phyloP scores from a whole-genome alignment of 2,113 vertebrate genomes.

The Psittacara wagleri region DNA sequence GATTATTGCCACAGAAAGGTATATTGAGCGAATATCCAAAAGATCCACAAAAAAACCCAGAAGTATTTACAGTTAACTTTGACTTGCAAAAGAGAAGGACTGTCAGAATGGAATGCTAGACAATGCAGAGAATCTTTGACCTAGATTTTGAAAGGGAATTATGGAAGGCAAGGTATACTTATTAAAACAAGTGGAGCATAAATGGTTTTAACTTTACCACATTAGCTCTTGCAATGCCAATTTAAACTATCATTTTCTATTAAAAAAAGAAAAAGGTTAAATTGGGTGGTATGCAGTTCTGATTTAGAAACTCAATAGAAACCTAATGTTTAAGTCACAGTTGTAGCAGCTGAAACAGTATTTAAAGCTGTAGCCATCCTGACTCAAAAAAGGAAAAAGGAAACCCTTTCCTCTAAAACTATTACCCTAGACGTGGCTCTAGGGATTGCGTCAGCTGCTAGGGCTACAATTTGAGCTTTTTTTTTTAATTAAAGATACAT shows the following conservation, averaged over 20 bases:
- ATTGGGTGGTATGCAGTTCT: slow-evolving; percentile 50
- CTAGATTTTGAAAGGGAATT: slow-evolving; percentile 57
- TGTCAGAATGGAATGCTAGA: slow-evolving; percentile 51
- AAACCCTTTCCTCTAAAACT: slow-evolving; percentile 39
- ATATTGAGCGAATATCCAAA: neutral
- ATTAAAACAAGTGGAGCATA: slow-evolving; percentile 57
- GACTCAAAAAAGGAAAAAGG: slow-evolving; percentile 27
- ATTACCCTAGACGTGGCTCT: slow-evolving; percentile 32
- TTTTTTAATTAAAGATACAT: neutral
- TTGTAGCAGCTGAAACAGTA: slow-evolving; percentile 55
- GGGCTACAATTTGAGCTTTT: neutral
- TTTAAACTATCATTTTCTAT: slow-evolving; percentile 69
- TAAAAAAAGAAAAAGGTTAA: neutral
- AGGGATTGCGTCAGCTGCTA: slow-evolving; percentile 53
- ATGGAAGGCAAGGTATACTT: slow-evolving; percentile 58
- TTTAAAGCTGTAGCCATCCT: slow-evolving; percentile 50
- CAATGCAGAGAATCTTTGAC: slow-evolving; percentile 58
- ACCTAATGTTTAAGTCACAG: slow-evolving; percentile 53
- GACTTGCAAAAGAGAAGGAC: neutral
- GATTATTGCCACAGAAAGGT: neutral
- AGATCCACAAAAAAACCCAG: neutral
- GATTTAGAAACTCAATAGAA: slow-evolving; percentile 63
- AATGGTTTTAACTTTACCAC: slow-evolving; percentile 62
- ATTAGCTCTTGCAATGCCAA: slow-evolving; percentile 62
- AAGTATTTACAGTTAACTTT: slow-evolving; percentile 26